Evolutionary conservation across 2,113 vertebrate genomes (phyloP), one percentile per base, ranked within the genome.

Genomic region (Oenanthe oenanthe): DNA sequence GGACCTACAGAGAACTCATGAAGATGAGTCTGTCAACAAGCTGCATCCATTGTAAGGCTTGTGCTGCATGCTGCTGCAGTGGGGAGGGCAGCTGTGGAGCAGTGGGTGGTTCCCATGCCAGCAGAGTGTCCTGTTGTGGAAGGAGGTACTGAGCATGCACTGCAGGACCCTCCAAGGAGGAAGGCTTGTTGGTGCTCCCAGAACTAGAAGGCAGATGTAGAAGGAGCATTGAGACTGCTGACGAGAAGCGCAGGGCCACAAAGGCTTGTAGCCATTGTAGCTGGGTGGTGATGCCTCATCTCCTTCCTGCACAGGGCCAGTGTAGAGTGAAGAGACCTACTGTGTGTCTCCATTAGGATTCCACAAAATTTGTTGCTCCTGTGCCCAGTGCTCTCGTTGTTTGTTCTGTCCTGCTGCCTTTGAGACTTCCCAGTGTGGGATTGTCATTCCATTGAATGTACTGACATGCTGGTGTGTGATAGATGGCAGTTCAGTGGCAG

Each of bases 11-110:
- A 98, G 99, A 97, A 99, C 99, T 38, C 99, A 99, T 10, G 99
- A 99, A 96, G 99, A 99, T 51, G 99, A 99, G 96, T 99, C 99
- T 56, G 99, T 99, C 96, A 99, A 99, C 98, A 99, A 99, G 88
- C 98, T 99, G 34, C 99, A 99, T 94, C 99, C 99, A 13, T 97
- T 99, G 99, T 98, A 98, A 98, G 98, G 58, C 51, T 11, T 34
- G 12, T 73, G 66, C 24, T 67, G 92, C 53, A 11, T 74, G 83
- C 56, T 78, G 61, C 75, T 93, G 63, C 74, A 74, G 10, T 72
- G 56, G 87, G 86, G 78, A 45, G 81, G 84, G 87, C 57, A 60
- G 79, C 63, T 88, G 1, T 71, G 73, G 68, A 51, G 43, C 45
- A 45, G 22, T 17, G 75, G 88, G 89, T 80, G 92, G 82, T 78